phyloP scores from a whole-genome alignment of 2,888 invertebrate species.

The Smittia sp. region DNA sequence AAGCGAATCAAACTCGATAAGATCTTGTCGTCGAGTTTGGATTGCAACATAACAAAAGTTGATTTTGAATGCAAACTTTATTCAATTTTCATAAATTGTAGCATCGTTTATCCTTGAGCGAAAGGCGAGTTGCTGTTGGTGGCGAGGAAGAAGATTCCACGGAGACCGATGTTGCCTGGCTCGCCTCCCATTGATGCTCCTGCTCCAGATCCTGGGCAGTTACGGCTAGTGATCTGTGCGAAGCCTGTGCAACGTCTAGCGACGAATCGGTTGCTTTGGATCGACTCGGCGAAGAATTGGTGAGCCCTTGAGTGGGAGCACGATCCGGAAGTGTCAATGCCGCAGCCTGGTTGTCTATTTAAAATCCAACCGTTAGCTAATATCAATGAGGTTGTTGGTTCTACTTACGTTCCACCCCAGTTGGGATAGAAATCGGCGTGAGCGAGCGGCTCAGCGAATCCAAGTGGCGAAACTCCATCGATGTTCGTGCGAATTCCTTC shows the following conservation, averaged over 20 bases:
- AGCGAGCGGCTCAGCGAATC: slow-evolving; percentile 49
- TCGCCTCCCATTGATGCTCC: slow-evolving; percentile 46
- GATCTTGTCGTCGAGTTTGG: too few species aligned
- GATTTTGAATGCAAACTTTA: neutral
- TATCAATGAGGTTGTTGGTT: too few species aligned
- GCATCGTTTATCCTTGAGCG: slow-evolving; percentile 42
- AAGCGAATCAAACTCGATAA: too few species aligned
- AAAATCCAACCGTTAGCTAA: too few species aligned
- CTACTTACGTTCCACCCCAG: slow-evolving; percentile 52
- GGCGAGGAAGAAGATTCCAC: slow-evolving; percentile 49
- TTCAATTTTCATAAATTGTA: too few species aligned
- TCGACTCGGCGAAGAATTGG: slow-evolving; percentile 53
- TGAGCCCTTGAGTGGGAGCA: slow-evolving; percentile 55
- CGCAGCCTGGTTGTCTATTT: slow-evolving; percentile 55
- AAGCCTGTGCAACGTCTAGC: slow-evolving; percentile 46
- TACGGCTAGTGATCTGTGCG: slow-evolving; percentile 45
- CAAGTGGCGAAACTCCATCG: slow-evolving; percentile 47
- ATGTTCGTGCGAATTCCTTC: slow-evolving; percentile 44
- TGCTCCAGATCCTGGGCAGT: slow-evolving; percentile 21
- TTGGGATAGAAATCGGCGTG: slow-evolving; percentile 57
- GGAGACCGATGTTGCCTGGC: slow-evolving; percentile 45
- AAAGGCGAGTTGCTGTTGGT: slow-evolving; percentile 48
- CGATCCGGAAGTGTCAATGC: slow-evolving; percentile 48
- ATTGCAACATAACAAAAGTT: too few species aligned
- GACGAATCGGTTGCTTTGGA: slow-evolving; percentile 45